phyloP scores from a whole-genome alignment of 2,113 vertebrate genomes.

The Uria lomvia region DNA sequence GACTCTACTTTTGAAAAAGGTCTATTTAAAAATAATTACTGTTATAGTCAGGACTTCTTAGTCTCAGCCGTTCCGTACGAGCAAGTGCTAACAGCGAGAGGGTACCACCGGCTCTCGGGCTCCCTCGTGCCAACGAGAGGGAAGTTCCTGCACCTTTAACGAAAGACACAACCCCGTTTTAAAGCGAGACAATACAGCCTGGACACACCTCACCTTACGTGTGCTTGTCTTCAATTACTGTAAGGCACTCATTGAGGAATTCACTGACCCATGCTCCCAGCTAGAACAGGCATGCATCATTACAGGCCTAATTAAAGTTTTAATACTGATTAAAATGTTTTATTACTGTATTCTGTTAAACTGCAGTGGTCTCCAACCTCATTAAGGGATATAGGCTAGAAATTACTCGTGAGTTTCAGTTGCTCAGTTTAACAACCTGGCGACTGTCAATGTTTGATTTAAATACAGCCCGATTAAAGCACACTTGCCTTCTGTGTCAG shows the following conservation, averaged over 20 bases:
- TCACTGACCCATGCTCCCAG: slow-evolving; percentile 51
- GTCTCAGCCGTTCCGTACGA: not conserved
- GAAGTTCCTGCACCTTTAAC: not conserved
- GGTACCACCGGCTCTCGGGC: not conserved
- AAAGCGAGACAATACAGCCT: not conserved
- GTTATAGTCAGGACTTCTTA: not conserved
- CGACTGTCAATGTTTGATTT: slow-evolving; percentile 51
- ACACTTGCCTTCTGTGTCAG: not conserved
- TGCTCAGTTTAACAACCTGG: slow-evolving; percentile 37
- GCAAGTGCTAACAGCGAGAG: not conserved
- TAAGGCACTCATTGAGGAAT: slow-evolving; percentile 53
- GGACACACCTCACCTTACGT: slow-evolving; percentile 11
- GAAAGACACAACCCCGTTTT: not conserved
- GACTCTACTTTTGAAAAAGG: not conserved
- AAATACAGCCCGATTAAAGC: slow-evolving; percentile 29
- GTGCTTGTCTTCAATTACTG: slow-evolving; percentile 52
- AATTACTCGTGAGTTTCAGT: slow-evolving; percentile 52
- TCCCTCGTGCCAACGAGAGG: not conserved
- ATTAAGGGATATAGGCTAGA: slow-evolving; percentile 45
- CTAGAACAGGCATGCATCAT: slow-evolving; percentile 42
- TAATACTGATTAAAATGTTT: slow-evolving; percentile 65
- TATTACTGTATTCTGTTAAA: slow-evolving; percentile 68
- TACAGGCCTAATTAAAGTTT: slow-evolving; percentile 61
- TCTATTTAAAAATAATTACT: not conserved
- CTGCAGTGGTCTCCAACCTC: slow-evolving; percentile 65